A percentile compares a stretch with the other conserved stretches of the same genome.
phyloP scores from a whole-genome alignment of 2,888 invertebrate genomes.

The Drosophila melanosoma region DNA sequence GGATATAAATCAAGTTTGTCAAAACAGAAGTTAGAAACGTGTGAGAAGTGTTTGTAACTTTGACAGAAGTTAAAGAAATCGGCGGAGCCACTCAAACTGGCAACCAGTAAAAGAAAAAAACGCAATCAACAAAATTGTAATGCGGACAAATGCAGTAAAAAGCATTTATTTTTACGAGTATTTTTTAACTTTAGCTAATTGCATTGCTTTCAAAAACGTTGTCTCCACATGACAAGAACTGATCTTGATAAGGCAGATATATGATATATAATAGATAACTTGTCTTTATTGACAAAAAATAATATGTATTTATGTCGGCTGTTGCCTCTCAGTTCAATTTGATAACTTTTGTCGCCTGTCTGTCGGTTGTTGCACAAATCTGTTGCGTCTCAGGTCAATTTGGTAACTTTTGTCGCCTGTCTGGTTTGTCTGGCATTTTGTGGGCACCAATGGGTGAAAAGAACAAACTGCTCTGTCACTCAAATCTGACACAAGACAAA shows the following conservation, averaged over 20 bases:
- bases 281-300: neutral
- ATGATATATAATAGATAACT: neutral
- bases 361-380: neutral
- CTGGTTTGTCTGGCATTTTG: slow-evolving; percentile 6
- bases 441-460: slow-evolving; percentile 30
- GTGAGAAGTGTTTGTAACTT: neutral
- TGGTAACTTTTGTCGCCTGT: slow-evolving; percentile 35
- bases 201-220: neutral
- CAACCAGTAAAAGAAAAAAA: neutral
- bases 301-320: neutral
- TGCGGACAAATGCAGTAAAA: neutral
- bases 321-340: neutral
- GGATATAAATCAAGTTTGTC: neutral
- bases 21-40: neutral
- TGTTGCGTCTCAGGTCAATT: neutral
- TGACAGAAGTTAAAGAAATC: neutral
- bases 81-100: neutral
- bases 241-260: too few relatives aligned
- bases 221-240: too few relatives aligned
- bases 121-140: neutral
- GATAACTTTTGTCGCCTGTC: slow-evolving; percentile 26
- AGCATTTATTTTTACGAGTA: neutral
- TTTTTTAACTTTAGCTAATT: neutral
- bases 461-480: slow-evolving; percentile 77
- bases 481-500: slow-evolving; percentile 83